A percentile compares a stretch with the other conserved stretches of the same genome.
Evolutionary conservation across 2,888 invertebrate species (phyloP).

Genomic region (Zygogramma bicolorata): DNA sequence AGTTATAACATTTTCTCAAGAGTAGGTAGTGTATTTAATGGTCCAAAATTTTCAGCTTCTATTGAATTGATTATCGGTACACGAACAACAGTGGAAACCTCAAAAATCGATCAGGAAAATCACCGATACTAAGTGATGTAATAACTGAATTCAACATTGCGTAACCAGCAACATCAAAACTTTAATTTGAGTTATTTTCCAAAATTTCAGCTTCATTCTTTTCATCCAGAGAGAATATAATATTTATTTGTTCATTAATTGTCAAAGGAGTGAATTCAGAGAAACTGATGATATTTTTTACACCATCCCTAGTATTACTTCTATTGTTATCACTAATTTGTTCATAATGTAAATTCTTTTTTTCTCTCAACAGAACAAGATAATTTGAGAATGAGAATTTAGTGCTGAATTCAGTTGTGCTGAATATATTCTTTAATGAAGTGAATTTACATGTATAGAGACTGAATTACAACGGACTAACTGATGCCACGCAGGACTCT

Average conservation of each 20-base stretch:
- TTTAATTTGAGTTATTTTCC: conserved; percentile 1
- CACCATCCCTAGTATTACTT: too few species aligned
- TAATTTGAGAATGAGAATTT: too few species aligned
- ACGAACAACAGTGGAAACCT: conserved; percentile 11
- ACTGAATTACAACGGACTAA: too few species aligned
- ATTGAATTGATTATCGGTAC: conserved; percentile 12
- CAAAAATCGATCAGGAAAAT: conserved; percentile 6
- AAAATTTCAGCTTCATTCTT: background rate
- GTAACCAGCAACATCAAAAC: conserved; percentile 11
- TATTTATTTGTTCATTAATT: background rate
- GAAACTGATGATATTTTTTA: too few species aligned
- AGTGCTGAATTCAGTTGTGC: too few species aligned
- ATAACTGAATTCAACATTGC: conserved; percentile 6
- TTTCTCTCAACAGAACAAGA: too few species aligned
- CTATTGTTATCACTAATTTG: too few species aligned
- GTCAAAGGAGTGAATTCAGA: background rate
- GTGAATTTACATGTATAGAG: too few species aligned
- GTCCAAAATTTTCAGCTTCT: background rate
- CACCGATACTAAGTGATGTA: background rate
- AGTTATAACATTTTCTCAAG: conserved; percentile 1
- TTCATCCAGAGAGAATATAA: conserved; percentile 10
- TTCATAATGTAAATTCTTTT: too few species aligned
- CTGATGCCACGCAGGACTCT: too few species aligned
- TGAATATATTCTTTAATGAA: too few species aligned
- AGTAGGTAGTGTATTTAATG: background rate